Evolutionary conservation across 2,888 invertebrate genomes (phyloP), one percentile per base, ranked within the genome.

Genomic region (Cephus rjabovi): DNA sequence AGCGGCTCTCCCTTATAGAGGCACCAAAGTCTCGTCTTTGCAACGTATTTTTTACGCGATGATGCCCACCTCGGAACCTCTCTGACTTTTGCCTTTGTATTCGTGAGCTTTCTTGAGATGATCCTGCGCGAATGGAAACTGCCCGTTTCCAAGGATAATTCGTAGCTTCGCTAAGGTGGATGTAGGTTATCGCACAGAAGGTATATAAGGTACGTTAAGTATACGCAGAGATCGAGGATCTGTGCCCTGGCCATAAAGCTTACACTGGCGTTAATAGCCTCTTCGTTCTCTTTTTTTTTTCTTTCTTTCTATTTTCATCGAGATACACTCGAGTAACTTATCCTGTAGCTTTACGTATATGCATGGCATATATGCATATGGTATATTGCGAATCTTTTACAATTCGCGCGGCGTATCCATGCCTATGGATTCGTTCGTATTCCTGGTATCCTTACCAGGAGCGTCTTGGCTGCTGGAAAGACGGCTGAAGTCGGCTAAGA

Each of bases 1-100:
- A 90, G 86, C 87, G 86, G 83, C 84, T 86, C 85, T 86, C 86
- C 84, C 85, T 84, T 83, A 85, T 83, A 82, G 33, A 71, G 12
- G 33, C 31, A 71, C 71, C 71, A 33, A 12, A 34, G 15, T 71
- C 77, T 73, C 78, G 75, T 74, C 82, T 81, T 80, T 83, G 81
- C 83, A 83, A 80, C 79, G 80, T 86, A 71, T 71, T 71, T 71
- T 71, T 71, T 31, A 56, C 56, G 23, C 56, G 56, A 23, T 6
- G 56, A 56, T 23, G 23, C 56, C 23, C 56, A 23, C 9, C 56
- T 56, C 23, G 23, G 23, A 56, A 56, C 9, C 9, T 56, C 56
- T 23, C 9, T 23, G 56, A 56, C 56, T 56, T 9, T 23, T 56
- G 56, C 9, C 56, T 1, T 56, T 56, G 15, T 56, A 56, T 56